Conservation (phyloP, 2,113 vertebrate species). For the Pygoscelis antarcticus region DNA sequence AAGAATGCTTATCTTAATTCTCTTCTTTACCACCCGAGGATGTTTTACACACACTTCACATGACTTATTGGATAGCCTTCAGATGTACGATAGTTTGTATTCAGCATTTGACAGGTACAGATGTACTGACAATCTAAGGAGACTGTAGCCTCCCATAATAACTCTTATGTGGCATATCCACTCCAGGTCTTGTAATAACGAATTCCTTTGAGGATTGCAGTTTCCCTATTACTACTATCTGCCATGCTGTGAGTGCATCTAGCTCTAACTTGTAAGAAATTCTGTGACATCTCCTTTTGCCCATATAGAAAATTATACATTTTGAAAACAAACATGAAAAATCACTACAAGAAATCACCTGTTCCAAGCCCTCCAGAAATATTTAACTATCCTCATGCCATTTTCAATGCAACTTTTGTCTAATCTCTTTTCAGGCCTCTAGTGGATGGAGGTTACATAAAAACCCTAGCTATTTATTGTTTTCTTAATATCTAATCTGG, state of each 20-base stretch:
- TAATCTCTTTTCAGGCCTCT: background rate
- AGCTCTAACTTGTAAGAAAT: background rate
- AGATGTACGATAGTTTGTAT: background rate
- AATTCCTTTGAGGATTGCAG: background rate
- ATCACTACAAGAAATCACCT: background rate
- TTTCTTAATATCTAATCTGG: background rate
- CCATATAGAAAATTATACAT: background rate
- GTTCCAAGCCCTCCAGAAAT: background rate
- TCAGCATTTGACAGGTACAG: background rate
- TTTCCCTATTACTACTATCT: background rate
- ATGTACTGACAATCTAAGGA: background rate
- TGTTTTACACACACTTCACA: background rate
- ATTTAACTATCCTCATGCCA: background rate
- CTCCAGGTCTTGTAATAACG: background rate
- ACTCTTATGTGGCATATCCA: background rate
- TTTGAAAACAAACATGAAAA: background rate
- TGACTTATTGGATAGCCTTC: background rate
- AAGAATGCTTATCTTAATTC: background rate
- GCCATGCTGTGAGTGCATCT: background rate
- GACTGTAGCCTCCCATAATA: background rate
- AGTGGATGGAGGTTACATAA: background rate
- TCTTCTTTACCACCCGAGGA: background rate
- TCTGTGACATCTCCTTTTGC: background rate
- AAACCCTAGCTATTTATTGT: background rate
- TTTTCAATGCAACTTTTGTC: background rate